Base-by-base conservation (phyloP, 1,140 invertebrate genomes). In the Notospermus geniculatus region DNA sequence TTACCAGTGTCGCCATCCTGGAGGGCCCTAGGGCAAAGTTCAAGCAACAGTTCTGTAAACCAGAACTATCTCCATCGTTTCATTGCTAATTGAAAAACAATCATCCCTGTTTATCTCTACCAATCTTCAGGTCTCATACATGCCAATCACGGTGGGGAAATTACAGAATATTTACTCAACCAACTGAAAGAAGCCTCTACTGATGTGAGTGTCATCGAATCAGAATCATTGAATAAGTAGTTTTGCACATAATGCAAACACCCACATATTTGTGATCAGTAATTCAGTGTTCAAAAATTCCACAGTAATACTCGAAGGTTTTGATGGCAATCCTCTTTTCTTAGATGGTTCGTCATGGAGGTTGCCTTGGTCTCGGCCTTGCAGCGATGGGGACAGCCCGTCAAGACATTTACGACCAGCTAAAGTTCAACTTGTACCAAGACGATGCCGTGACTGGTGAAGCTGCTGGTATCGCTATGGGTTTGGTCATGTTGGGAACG, bases 361-460 rank as follows among this genome's bases (percentile, higher is more conserved):
- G 94, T 11, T 98, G 95, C 75, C 84, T 99, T 7, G 97, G 97
- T 22, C 82, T 99, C 11, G 97, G 97, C 57, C 83, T 99, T 39
- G 95, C 97, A 39, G 95, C 95, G 1, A 97, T 98, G 92, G 96
- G 96, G 11, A 97, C 95, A 7, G 91, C 95, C 73, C 86, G 94
- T 55, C 74, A 83, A 71, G 93, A 97, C 77, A 89, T 97, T 19
- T 98, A 97, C 76, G 93, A 96, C 76, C 92, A 97, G 77, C 83
- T 99, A 0, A 97, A 97, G 77, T 94, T 93, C 73, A 97, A 95
- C 80, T 84, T 99, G 30, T 98, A 96, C 77, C 94, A 98, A 85
- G 96, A 99, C 83, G 97, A 99, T 83, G 97, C 97, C 4, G 93
- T 98, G 0, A 95, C 94, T 41, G 96, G 84, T 28, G 97, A 99